phyloP scores from a whole-genome alignment of 1,140 invertebrate genomes.

The Macrosteles quadrilineatus region DNA sequence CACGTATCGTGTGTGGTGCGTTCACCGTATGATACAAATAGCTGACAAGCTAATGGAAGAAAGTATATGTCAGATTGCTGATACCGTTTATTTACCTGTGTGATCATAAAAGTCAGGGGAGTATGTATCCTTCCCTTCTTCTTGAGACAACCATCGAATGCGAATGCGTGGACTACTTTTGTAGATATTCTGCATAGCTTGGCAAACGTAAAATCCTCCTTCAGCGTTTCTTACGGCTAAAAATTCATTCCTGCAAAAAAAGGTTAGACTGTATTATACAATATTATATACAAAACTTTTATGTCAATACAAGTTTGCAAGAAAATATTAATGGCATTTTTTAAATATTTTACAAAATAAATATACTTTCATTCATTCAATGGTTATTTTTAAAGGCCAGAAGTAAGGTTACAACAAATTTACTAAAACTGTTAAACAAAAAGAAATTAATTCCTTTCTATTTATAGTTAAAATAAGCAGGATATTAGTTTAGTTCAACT shows the following conservation, averaged over 20 bases:
- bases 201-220: constrained; percentile 88
- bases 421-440: no score
- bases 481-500: no score
- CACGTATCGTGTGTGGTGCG: no score
- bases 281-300: constrained; percentile 30
- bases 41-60: no score
- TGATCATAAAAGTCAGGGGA: constrained; percentile 87
- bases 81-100: constrained; percentile 76
- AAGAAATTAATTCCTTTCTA: no score
- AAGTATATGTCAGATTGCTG: no score
- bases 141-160: constrained; percentile 86
- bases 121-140: constrained; percentile 63
- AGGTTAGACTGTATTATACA: constrained; percentile 37
- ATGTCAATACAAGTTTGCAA: constrained; percentile 29
- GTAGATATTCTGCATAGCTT: constrained; percentile 89
- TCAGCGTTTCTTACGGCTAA: constrained; percentile 86
- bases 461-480: no score
- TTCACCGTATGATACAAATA: no score
- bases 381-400: no score
- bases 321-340: constrained; percentile 31
- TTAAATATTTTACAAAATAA: constrained; percentile 21
- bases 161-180: constrained; percentile 77
- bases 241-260: constrained; percentile 74
- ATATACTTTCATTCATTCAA: no score
- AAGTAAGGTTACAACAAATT: no score